Evolutionary conservation across 2,113 vertebrate genomes (phyloP), one percentile per base, ranked within the genome.

Genomic region (Vireo altiloquus): DNA sequence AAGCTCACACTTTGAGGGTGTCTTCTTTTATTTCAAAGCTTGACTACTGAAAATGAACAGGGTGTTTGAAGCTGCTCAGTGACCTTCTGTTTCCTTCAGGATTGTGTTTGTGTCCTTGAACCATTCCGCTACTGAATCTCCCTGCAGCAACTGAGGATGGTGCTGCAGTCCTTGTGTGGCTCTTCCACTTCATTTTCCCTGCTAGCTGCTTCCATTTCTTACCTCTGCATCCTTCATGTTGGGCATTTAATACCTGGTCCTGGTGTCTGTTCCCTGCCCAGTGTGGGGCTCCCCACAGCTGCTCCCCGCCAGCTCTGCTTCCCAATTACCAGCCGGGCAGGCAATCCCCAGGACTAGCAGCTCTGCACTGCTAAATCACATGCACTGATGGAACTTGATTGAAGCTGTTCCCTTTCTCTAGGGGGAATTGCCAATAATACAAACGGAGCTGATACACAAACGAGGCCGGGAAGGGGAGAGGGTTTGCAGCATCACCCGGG

Each of bases 51-150:
- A 92, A 93, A 87, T 69, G 94, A 97, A 56, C 53, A 81, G 95
- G 65, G 87, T 59, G 96, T 99, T 99, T 99, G 98, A 99, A 99
- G 99, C 98, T 97, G 98, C 97, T 99, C 98, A 97, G 97, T 99
- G 99, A 99, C 99, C 98, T 98, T 98, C 82, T 94, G 94, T 97
- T 98, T 98, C 95, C 96, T 96, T 86, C 92, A 85, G 97, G 94
- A 95, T 98, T 98, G 97, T 95, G 52, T 97, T 95, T 90, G 94
- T 96, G 97, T 97, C 98, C 97, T 95, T 97, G 98, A 98, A 94
- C 97, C 87, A 31, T 96, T 97, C 96, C 8, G 92, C 96, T 92
- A 87, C 84, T 97, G 97, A 98, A 96, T 95, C 95, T 97, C 97
- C 95, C 94, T 59, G 59, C 92, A 46, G 95, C 93, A 27, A 11